phyloP scores from a whole-genome alignment of 2,888 invertebrate genomes.

The Hypercompe scribonia region DNA sequence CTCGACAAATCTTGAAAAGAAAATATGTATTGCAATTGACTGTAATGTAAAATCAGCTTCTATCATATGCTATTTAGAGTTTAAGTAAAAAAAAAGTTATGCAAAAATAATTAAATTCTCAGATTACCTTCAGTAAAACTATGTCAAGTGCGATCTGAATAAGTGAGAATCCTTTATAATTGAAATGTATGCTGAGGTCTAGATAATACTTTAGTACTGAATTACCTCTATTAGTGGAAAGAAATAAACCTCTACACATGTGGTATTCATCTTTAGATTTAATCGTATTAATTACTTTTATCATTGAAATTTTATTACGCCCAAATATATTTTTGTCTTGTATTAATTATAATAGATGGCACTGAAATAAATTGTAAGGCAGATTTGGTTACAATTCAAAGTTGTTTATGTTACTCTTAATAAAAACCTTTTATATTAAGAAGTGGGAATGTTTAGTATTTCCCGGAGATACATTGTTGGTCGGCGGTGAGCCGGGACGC shows the following conservation, averaged over 20 bases:
- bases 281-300: background rate
- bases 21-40: background rate
- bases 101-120: background rate
- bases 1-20: background rate
- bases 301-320: background rate
- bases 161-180: background rate
- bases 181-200: background rate
- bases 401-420: slow-evolving; percentile 25
- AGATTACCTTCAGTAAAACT: background rate
- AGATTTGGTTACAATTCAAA: slow-evolving; percentile 21
- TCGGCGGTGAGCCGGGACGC: slow-evolving; percentile 41
- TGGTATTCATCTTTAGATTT: background rate
- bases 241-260: background rate
- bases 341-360: background rate
- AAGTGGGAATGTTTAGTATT: slow-evolving; percentile 62
- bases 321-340: background rate
- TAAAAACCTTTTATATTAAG: slow-evolving; percentile 39
- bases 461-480: slow-evolving; percentile 59
- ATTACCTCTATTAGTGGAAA: background rate
- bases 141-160: background rate
- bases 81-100: background rate
- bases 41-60: background rate
- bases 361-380: slow-evolving; percentile 9
- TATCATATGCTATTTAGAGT: background rate
- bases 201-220: background rate